Evolutionary conservation across 1,140 invertebrate species (phyloP).

Genomic region (Cardiocondyla obscurior): DNA sequence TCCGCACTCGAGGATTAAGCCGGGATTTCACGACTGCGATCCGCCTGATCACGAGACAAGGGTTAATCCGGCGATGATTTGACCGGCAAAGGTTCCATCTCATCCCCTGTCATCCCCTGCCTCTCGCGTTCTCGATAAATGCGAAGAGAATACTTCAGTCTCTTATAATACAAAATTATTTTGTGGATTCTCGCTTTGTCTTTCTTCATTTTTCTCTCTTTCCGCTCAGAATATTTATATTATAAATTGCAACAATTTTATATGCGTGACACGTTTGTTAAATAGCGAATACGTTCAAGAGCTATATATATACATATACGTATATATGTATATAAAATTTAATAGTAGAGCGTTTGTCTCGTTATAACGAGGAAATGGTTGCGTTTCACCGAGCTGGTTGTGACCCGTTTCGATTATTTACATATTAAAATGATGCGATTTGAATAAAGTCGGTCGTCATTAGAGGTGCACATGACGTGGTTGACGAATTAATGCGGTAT

Average conservation of each 20-base stretch:
- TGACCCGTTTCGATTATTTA: conserved; percentile 28
- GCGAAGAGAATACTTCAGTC: not conserved
- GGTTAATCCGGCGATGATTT: conserved; percentile 63
- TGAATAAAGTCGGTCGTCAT: conserved; percentile 44
- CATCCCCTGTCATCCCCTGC: too few relatives aligned
- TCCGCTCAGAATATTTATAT: not conserved
- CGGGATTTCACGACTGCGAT: conserved; percentile 45
- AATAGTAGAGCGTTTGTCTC: not conserved
- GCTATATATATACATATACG: not conserved
- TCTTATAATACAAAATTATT: not conserved
- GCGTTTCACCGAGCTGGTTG: not conserved
- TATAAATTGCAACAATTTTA: not conserved
- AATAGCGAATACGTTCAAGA: not conserved
- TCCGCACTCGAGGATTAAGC: conserved; percentile 59
- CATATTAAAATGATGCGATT: conserved; percentile 45
- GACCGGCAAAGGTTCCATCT: conserved; percentile 16
- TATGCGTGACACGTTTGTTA: not conserved
- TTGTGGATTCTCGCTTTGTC: not conserved
- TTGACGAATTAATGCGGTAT: conserved; percentile 46
- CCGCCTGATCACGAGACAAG: conserved; percentile 46
- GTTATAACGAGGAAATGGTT: conserved; percentile 1
- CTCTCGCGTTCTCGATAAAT: not conserved
- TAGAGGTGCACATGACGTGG: conserved; percentile 11
- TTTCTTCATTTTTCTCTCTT: not conserved
- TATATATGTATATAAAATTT: too few relatives aligned